A percentile compares a stretch with the other conserved stretches of the same genome.
Conservation (phyloP, 92 coral and sea anemone genomes). For the Plumapathes pennacea region DNA sequence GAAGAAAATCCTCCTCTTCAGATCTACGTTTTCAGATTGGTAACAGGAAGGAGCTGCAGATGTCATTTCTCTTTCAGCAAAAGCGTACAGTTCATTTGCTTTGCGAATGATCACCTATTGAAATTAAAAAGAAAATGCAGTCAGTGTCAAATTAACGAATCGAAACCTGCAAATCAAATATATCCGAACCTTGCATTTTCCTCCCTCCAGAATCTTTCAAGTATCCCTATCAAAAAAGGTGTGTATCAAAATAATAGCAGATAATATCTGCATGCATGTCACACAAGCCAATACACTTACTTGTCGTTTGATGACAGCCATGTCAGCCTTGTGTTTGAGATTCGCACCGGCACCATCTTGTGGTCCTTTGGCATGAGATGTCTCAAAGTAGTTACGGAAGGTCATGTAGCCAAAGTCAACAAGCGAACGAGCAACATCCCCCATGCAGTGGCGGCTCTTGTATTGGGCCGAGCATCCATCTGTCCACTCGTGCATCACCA, state of each 20-base stretch:
- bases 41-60: constrained; percentile 26
- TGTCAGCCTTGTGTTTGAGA: constrained; percentile 38
- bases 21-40: constrained; percentile 33
- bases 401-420: constrained; percentile 30
- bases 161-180: no score
- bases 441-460: constrained; percentile 61
- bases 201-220: no score
- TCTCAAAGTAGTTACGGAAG: constrained; percentile 40
- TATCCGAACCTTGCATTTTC: no score
- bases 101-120: constrained; percentile 21
- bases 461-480: constrained; percentile 57
- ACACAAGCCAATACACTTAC: no score
- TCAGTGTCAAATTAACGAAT: no score
- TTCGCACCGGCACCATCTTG: constrained; percentile 73
- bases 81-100: constrained; percentile 23
- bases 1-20: constrained; percentile 29
- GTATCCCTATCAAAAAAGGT: no score
- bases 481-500: constrained; percentile 53
- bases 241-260: no score
- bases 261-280: no score
- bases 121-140: no score
- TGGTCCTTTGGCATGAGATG: constrained; percentile 62
- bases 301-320: constrained; percentile 34
- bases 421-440: constrained; percentile 11
- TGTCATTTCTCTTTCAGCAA: constrained; percentile 11